phyloP scores from a whole-genome alignment of 2,888 invertebrate species.

The Heliconius charithonia region DNA sequence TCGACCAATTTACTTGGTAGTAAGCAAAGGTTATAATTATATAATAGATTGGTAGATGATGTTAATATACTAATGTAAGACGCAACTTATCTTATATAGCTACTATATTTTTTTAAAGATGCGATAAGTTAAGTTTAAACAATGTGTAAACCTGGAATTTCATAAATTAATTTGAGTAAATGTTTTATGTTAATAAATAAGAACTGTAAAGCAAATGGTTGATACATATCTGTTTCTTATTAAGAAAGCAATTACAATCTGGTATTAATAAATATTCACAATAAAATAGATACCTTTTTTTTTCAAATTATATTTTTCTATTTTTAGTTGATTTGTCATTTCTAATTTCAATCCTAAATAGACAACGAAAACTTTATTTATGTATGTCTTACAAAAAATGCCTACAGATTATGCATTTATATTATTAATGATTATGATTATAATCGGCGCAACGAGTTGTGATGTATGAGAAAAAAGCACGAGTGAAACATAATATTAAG shows the following conservation, averaged over 20 bases:
- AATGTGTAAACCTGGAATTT: neutral
- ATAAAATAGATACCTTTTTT: neutral
- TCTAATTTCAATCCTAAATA: neutral
- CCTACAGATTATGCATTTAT: conserved; percentile 14
- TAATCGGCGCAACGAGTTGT: neutral
- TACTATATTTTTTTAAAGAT: no score
- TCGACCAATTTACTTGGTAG: conserved; percentile 21
- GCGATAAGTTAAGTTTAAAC: no score
- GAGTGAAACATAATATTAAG: neutral
- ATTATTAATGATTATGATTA: neutral
- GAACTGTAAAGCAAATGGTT: neutral
- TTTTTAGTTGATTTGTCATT: neutral
- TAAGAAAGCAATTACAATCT: neutral
- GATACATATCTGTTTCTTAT: neutral
- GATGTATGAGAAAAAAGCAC: neutral
- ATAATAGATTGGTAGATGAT: neutral
- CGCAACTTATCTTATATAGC: neutral
- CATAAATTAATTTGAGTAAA: neutral
- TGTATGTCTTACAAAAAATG: neutral
- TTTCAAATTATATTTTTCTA: neutral
- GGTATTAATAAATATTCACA: neutral
- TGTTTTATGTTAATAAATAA: neutral
- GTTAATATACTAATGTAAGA: conserved; percentile 4
- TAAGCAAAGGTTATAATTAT: conserved; percentile 12
- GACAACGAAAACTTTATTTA: neutral